Evolutionary conservation across 1,140 invertebrate genomes (phyloP), one percentile per base, ranked within the genome.

Genomic region (Dinoponera quadriceps): DNA sequence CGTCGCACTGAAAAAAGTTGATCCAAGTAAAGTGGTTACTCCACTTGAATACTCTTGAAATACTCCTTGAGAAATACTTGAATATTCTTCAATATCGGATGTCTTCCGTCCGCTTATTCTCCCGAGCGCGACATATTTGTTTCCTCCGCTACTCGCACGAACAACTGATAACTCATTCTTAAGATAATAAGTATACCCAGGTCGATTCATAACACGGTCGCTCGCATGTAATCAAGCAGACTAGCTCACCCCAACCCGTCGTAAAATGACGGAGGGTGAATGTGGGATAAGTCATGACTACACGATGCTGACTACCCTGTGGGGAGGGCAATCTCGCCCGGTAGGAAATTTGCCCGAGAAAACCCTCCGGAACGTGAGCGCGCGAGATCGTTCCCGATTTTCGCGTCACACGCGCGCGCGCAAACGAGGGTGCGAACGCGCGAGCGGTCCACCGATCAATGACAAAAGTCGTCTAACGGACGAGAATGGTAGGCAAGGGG

Each of bases 401-500:
- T 29, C 49, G 16, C 55, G n/a, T 22, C 16, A 33, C 0, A 27
- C 33, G 20, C 18, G 20, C 20, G 51, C 29, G 29, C 22, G 22
- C 18, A n/a, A n/a, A n/a, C n/a, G 20, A 62, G 68, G 29, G 38
- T 68, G 49, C 29, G 29, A 69, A 80, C 16, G 72, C 16, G 72
- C 9, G 38, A 44, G 38, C 29, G 38, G 3, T 9, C 11, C 73
- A 18, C 0, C 63, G 72, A 72, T 87, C 74, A 82, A 82, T 85
- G 75, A 22, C 16, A 62, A 38, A 51, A 77, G 55, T 72, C 71
- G 49, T 62, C 18, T 86, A 77, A 74, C 77, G 63, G 33, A 73
- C 51, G 13, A 59, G 69, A 65, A 29, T 55, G n/a, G 11, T 78
- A 60, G 59, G 71, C 44, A 80, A 49, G 33, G 65, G 59, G 82